Evolutionary conservation across 1,140 invertebrate genomes (phyloP).

Genomic region (Pinna nobilis): DNA sequence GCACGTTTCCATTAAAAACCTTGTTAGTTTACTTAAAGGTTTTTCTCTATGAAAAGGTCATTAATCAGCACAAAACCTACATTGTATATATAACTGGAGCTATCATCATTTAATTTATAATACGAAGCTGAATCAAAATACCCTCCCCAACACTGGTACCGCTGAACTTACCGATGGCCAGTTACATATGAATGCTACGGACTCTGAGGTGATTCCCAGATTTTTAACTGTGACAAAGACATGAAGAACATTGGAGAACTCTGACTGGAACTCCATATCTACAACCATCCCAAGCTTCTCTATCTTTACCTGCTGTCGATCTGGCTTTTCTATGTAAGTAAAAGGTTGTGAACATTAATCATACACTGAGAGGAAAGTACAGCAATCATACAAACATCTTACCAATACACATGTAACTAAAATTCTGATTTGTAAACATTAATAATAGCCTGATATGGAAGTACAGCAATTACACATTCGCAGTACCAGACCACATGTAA

Average conservation of each 20-base stretch:
- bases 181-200: conserved; percentile 52
- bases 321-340: conserved; percentile 47
- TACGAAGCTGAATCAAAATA: too few species aligned
- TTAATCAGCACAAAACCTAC: neutral
- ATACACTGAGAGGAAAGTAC: neutral
- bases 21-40: too few species aligned
- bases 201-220: conserved; percentile 40
- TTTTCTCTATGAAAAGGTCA: neutral
- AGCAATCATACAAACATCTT: neutral
- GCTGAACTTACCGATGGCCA: conserved; percentile 53
- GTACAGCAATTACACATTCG: too few species aligned
- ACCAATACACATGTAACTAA: neutral
- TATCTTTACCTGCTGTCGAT: conserved; percentile 29
- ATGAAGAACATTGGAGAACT: conserved; percentile 64
- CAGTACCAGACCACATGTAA: too few species aligned
- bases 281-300: conserved; percentile 45
- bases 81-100: neutral
- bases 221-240: conserved; percentile 54
- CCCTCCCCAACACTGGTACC: too few species aligned
- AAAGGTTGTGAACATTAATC: neutral
- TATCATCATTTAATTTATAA: neutral
- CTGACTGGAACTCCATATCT: conserved; percentile 63
- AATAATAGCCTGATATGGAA: too few species aligned
- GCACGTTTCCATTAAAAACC: too few species aligned
- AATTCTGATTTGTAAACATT: too few species aligned